A percentile compares a stretch with the other conserved stretches of the same genome.
phyloP scores from a whole-genome alignment of 2,113 vertebrate genomes.

The Clinocottus analis region DNA sequence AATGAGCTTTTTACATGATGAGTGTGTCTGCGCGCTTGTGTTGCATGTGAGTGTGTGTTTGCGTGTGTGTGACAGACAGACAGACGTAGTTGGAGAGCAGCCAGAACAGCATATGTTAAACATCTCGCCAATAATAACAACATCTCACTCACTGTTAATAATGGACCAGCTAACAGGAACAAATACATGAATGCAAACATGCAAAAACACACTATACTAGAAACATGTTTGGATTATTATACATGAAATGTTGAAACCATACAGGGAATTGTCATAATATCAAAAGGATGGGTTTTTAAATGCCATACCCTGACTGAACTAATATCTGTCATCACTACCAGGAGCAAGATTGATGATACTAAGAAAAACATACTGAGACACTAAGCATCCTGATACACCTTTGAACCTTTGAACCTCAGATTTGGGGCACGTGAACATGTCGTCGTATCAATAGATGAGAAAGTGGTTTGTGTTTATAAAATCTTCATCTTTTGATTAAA shows the following conservation, averaged over 20 bases:
- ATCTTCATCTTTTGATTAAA: background rate
- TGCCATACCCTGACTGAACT: conserved; percentile 1
- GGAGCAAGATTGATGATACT: no score
- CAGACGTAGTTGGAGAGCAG: conserved; percentile 67
- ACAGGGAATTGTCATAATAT: background rate
- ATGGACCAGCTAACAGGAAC: conserved; percentile 51
- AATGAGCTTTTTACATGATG: conserved; percentile 65
- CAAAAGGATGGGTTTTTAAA: conserved; percentile 5
- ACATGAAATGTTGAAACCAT: conserved; percentile 18
- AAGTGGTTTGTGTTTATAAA: background rate
- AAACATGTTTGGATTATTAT: conserved; percentile 43
- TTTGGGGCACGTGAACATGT: background rate
- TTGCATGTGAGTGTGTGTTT: conserved; percentile 27
- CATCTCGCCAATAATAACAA: conserved; percentile 77
- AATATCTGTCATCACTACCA: no score
- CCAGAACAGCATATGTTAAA: conserved; percentile 83
- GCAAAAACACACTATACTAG: conserved; percentile 26
- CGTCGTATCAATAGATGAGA: background rate
- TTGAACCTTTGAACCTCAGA: background rate
- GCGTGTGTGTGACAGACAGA: conserved; percentile 43
- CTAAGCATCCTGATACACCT: no score
- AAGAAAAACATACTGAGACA: no score
- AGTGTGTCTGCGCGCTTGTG: conserved; percentile 7
- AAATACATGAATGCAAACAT: conserved; percentile 21
- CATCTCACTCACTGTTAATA: conserved; percentile 74